phyloP scores from a whole-genome alignment of 35 echinoderm and acorn worm genomes.

The Holothuria glaberrima region DNA sequence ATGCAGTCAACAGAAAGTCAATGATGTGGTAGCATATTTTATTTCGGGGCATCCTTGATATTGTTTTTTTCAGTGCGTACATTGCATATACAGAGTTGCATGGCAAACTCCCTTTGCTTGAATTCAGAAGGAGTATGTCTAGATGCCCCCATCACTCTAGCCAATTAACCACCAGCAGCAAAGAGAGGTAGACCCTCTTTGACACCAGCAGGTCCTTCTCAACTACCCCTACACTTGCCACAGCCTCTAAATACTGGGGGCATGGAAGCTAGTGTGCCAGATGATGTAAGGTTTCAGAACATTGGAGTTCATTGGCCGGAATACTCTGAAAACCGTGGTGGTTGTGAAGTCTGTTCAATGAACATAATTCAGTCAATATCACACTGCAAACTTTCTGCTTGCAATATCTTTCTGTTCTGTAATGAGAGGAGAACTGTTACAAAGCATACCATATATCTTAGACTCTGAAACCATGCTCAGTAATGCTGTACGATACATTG shows the following conservation, averaged over 20 bases:
- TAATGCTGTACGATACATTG: no score
- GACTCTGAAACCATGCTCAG: neutral
- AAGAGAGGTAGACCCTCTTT: no score
- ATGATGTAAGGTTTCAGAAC: neutral
- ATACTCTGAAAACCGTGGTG: neutral
- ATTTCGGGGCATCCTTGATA: constrained; percentile 33
- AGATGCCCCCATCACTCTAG: no score
- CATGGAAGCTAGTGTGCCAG: neutral
- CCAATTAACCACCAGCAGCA: no score
- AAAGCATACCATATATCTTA: neutral
- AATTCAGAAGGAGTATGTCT: neutral
- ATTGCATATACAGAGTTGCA: neutral
- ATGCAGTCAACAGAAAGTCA: constrained; percentile 18
- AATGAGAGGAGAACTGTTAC: neutral
- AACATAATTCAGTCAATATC: neutral
- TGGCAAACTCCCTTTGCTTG: constrained; percentile 5
- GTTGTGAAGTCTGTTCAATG: neutral
- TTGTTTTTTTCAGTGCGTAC: neutral
- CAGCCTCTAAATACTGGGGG: no score
- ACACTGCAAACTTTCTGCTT: neutral
- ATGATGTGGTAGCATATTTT: constrained; percentile 18
- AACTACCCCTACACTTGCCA: no score
- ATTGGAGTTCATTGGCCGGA: neutral
- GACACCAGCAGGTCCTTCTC: no score
- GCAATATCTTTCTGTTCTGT: constrained; percentile 2